A percentile compares a stretch with the other conserved stretches of the same genome.
These are phyloP conservation scores for Ascidia mentula DNA, from an alignment of 23 tunicate genomes.

Conservation along the genomic window DNA sequence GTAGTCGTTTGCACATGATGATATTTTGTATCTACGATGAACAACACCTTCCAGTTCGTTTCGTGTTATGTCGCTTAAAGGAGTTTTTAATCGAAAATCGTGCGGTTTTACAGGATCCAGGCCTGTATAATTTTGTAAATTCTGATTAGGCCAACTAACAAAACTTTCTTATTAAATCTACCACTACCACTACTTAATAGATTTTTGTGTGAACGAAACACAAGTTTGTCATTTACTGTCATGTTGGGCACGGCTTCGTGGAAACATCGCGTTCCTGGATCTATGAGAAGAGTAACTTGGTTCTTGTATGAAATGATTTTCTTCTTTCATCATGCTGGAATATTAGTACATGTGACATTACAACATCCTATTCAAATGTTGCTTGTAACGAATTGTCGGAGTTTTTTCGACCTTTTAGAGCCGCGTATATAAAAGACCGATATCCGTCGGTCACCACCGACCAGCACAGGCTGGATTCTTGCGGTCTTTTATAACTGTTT, in stretches of 20 bases:
- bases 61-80: slow-evolving; percentile 46
- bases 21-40: slow-evolving; percentile 41
- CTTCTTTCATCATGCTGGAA: slow-evolving; percentile 45
- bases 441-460: too few relatives aligned
- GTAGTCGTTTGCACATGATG: slow-evolving; percentile 47
- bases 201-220: too few relatives aligned
- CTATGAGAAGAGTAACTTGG: slow-evolving; percentile 31
- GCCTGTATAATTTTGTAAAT: neutral
- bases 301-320: slow-evolving; percentile 42
- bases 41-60: slow-evolving; percentile 32
- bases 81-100: slow-evolving; percentile 31
- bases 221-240: too few relatives aligned
- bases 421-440: too few relatives aligned
- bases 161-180: neutral
- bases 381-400: too few relatives aligned
- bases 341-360: too few relatives aligned
- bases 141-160: too few relatives aligned
- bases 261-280: slow-evolving; percentile 57
- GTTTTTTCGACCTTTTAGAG: too few relatives aligned
- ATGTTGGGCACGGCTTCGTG: slow-evolving; percentile 47
- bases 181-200: neutral
- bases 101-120: slow-evolving; percentile 18
- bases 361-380: too few relatives aligned
- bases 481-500: too few relatives aligned
- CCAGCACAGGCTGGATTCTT: too few relatives aligned